These are phyloP conservation scores for Coreius guichenoti DNA, from an alignment of 2,797 vertebrate genomes.

Conservation along the genomic window DNA sequence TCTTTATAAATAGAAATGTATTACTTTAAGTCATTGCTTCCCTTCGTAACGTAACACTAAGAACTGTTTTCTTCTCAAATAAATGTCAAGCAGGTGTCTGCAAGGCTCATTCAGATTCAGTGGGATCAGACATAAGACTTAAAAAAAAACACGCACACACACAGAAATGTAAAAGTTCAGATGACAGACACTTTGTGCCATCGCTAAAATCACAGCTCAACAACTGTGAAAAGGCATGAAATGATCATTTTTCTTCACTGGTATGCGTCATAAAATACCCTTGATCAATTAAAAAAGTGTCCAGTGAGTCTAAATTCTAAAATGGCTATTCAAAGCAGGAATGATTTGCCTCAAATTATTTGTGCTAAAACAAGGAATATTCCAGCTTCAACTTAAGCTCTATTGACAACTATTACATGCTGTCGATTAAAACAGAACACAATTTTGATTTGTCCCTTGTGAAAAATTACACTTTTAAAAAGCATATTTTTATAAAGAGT, in stretches of 20 bases:
- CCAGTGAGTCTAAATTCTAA: not conserved
- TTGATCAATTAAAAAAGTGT: not conserved
- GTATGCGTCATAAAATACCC: not conserved
- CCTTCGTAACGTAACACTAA: conserved; percentile 28
- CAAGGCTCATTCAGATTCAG: conserved; percentile 13
- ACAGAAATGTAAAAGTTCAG: not conserved
- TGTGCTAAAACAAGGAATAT: not conserved
- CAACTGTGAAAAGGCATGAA: not conserved
- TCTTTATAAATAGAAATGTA: conserved; percentile 48
- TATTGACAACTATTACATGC: not conserved
- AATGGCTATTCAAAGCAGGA: not conserved
- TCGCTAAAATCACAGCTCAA: not conserved
- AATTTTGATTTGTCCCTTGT: not conserved
- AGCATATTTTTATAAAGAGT: not conserved
- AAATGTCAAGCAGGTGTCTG: conserved; percentile 26
- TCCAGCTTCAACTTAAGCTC: not conserved
- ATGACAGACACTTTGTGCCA: not conserved
- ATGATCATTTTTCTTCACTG: not conserved
- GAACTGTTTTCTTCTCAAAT: conserved; percentile 38
- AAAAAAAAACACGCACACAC: not conserved
- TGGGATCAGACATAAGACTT: conserved; percentile 23
- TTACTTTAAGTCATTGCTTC: conserved; percentile 51
- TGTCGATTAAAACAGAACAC: not conserved
- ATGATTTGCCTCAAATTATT: not conserved
- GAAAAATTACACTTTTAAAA: conserved; percentile 1